These are phyloP conservation scores for Drosophila histrio DNA, from an alignment of 2,888 invertebrate species.

Conservation along the genomic window DNA sequence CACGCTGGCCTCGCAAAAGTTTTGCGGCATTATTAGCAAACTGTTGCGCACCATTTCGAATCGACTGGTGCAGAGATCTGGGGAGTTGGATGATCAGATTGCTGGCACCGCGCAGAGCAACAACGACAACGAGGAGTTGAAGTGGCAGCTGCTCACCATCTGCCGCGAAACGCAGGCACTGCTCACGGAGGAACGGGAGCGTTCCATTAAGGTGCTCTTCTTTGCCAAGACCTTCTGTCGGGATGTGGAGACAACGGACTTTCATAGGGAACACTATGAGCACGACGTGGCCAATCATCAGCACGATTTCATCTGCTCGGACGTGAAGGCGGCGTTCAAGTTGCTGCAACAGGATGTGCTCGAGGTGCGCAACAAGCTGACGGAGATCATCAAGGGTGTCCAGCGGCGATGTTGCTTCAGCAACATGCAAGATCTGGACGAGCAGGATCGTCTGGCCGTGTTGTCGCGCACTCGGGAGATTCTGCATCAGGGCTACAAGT, in stretches of 20 bases:
- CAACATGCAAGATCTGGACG: conserved; percentile 79
- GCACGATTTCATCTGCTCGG: conserved; percentile 85
- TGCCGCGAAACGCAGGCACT: conserved; percentile 92
- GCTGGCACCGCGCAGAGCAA: conserved; percentile 77
- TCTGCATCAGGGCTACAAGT: conserved; percentile 93
- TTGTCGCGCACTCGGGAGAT: conserved; percentile 89
- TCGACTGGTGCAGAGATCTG: conserved; percentile 84
- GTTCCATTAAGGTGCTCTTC: conserved; percentile 91
- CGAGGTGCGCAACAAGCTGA: conserved; percentile 84
- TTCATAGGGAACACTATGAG: conserved; percentile 84
- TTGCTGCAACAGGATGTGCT: conserved; percentile 85
- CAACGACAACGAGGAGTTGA: conserved; percentile 78
- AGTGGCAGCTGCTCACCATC: conserved; percentile 84
- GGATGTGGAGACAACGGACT: conserved; percentile 86
- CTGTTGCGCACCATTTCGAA: conserved; percentile 85
- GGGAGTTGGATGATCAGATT: conserved; percentile 83
- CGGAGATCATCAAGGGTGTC: conserved; percentile 82
- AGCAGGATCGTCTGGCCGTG: conserved; percentile 84
- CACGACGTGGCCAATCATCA: conserved; percentile 80
- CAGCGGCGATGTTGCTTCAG: conserved; percentile 81
- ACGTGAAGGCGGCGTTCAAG: conserved; percentile 87
- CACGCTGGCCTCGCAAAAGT: conserved; percentile 89
- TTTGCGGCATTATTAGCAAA: conserved; percentile 87
- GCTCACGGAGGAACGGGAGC: conserved; percentile 91
- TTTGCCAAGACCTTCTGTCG: conserved; percentile 91